Percentiles rank a stretch among this genome's conserved stretches.
These are phyloP conservation scores for Rhinoderma darwinii DNA, from an alignment of 2,113 vertebrate genomes.

Conservation along the genomic window DNA sequence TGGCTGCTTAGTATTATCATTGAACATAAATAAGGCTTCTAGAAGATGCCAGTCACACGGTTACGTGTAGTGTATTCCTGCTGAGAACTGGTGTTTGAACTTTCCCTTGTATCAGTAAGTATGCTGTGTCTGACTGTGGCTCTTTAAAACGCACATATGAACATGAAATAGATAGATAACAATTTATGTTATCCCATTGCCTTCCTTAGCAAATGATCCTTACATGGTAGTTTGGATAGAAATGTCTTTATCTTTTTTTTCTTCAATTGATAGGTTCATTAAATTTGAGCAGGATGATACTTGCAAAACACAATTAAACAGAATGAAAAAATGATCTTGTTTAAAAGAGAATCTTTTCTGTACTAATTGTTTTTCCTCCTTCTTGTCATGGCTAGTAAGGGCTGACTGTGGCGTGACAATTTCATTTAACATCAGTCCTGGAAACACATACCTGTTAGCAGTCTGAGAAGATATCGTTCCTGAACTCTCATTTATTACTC, in stretches of 20 bases:
- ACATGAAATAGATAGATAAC: background rate
- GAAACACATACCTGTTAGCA: conserved; percentile 8
- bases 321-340: conserved; percentile 40
- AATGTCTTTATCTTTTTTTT: conserved; percentile 39
- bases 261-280: conserved; percentile 36
- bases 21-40: too few species aligned
- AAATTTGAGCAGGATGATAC: conserved; percentile 34
- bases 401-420: conserved; percentile 44
- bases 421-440: conserved; percentile 39
- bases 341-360: conserved; percentile 33
- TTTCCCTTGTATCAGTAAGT: background rate
- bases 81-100: background rate
- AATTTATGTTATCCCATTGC: background rate
- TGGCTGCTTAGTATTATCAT: too few species aligned
- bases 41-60: too few species aligned
- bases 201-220: background rate
- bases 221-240: background rate
- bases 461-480: background rate
- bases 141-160: background rate
- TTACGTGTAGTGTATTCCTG: too few species aligned
- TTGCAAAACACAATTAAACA: conserved; percentile 49
- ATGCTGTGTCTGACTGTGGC: background rate
- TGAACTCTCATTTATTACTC: background rate
- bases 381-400: conserved; percentile 31
- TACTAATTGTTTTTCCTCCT: conserved; percentile 37